phyloP scores from a whole-genome alignment of 2,888 invertebrate species.

The Ellobium chinense region DNA sequence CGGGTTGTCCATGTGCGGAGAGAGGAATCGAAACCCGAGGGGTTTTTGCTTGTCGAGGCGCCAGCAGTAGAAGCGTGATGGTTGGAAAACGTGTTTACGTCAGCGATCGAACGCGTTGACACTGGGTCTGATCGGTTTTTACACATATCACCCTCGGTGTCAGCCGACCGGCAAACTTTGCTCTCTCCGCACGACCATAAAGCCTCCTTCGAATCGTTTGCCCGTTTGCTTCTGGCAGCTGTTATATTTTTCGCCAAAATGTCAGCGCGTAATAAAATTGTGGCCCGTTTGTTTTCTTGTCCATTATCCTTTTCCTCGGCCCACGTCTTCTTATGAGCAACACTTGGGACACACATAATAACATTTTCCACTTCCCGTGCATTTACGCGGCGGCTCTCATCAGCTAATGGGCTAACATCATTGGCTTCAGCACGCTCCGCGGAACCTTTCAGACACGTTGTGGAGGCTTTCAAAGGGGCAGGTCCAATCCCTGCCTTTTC shows the following conservation, averaged over 20 bases:
- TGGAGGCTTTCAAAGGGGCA: not conserved
- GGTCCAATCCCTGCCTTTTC: not conserved
- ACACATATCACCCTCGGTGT: not conserved
- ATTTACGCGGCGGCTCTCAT: not conserved
- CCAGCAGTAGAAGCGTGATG: not conserved
- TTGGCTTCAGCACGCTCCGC: not conserved
- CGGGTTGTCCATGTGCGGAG: not conserved
- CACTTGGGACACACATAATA: not conserved
- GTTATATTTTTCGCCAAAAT: not conserved
- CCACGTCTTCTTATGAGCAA: not conserved
- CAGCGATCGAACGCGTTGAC: not conserved
- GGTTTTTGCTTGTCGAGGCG: not conserved
- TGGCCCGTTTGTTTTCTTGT: not conserved
- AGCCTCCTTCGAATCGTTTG: not conserved
- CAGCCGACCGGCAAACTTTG: not conserved
- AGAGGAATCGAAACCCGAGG: not conserved
- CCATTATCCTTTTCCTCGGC: not conserved
- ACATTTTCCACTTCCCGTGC: not conserved
- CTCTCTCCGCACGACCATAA: not conserved
- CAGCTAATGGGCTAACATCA: not conserved
- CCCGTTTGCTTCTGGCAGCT: not conserved
- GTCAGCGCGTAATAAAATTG: not conserved
- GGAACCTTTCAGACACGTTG: not conserved
- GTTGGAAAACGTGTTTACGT: not conserved
- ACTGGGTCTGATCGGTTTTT: not conserved